Evolutionary conservation across 1,140 invertebrate genomes (phyloP).

Genomic region (Neelides sp.): DNA sequence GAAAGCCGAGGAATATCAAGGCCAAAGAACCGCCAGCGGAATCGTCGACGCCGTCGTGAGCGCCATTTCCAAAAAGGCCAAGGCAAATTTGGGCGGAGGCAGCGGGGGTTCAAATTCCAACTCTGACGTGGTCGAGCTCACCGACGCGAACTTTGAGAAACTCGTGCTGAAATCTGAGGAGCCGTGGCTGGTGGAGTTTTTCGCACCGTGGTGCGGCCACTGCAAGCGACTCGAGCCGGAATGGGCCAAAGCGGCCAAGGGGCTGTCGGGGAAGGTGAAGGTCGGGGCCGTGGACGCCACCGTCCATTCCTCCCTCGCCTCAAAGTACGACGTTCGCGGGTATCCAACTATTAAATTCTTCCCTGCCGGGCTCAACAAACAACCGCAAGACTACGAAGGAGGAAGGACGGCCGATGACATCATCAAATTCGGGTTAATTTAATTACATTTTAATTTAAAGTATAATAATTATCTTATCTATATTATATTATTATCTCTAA

Average conservation of each 20-base stretch:
- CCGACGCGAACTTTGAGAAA: conserved; percentile 87
- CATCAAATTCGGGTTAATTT: conserved; percentile 71
- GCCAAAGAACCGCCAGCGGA: conserved; percentile 66
- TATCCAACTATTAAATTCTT: conserved; percentile 98
- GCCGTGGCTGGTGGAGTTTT: conserved; percentile 94
- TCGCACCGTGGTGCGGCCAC: conserved; percentile 91
- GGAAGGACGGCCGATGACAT: conserved; percentile 86
- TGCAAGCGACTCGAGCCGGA: conserved; percentile 92
- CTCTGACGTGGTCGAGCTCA: conserved; percentile 80
- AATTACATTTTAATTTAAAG: conserved; percentile 29
- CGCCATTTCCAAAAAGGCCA: conserved; percentile 55
- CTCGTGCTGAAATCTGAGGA: conserved; percentile 79
- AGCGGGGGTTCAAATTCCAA: conserved; percentile 36
- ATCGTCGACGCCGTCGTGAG: conserved; percentile 71
- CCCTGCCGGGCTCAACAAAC: conserved; percentile 61
- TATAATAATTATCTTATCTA: background rate
- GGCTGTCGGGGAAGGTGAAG: conserved; percentile 88
- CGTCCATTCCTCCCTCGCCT: conserved; percentile 65
- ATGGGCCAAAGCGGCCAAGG: conserved; percentile 83
- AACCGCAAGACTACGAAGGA: conserved; percentile 55
- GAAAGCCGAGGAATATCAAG: conserved; percentile 75
- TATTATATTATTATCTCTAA: too few species aligned
- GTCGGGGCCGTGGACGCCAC: conserved; percentile 94
- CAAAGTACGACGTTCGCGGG: conserved; percentile 67
- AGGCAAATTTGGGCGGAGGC: conserved; percentile 46